Conservation (phyloP, 2,113 vertebrate species). For the Tupaia tana region DNA sequence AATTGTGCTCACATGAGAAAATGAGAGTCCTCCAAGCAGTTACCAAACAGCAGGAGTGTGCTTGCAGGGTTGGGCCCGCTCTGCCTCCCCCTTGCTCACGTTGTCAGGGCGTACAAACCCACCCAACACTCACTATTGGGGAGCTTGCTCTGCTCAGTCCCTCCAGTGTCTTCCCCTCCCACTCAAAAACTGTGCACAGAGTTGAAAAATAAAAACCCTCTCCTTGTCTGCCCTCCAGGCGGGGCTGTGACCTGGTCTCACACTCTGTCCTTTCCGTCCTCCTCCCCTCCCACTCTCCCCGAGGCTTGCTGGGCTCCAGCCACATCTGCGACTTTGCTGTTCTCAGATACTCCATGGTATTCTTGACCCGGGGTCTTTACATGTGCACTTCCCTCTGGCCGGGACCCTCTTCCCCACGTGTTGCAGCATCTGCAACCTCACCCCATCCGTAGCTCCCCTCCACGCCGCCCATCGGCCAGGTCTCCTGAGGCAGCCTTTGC, state of each 20-base stretch:
- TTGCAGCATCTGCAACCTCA: background rate
- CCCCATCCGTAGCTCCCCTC: background rate
- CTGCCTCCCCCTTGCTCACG: background rate
- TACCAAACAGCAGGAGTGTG: background rate
- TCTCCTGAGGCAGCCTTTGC: background rate
- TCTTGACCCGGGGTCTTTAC: background rate
- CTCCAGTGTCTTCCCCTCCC: background rate
- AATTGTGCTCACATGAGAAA: background rate
- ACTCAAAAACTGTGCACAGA: background rate
- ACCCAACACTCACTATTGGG: fast-evolving
- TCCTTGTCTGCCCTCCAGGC: background rate
- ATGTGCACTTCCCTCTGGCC: background rate
- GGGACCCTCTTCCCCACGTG: background rate
- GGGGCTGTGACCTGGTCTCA: background rate
- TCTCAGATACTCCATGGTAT: background rate
- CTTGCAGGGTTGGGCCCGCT: background rate
- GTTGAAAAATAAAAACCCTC: background rate
- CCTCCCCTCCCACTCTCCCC: background rate
- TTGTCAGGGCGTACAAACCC: background rate
- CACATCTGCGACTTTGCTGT: no score
- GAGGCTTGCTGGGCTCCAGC: background rate
- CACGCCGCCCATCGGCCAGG: background rate
- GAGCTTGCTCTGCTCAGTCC: background rate
- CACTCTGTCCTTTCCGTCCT: background rate
- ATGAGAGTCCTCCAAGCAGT: background rate